phyloP scores from a whole-genome alignment of 1,140 invertebrate genomes.

The Camponotus floridanus region DNA sequence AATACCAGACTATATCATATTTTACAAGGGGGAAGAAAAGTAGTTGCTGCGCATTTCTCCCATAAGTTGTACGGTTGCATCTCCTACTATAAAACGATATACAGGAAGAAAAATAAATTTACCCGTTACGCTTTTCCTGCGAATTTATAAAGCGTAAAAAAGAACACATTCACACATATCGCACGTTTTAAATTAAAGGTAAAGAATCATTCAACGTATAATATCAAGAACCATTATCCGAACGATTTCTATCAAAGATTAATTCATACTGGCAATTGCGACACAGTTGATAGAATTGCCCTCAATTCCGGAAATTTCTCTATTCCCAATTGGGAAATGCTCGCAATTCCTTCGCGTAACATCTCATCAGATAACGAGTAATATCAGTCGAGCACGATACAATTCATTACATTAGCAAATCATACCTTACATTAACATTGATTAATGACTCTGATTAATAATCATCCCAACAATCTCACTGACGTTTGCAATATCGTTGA shows the following conservation, averaged over 20 bases:
- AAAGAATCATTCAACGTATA: background rate
- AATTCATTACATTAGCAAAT: constrained; percentile 44
- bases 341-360: constrained; percentile 51
- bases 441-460: constrained; percentile 34
- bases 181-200: background rate
- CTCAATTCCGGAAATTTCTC: constrained; percentile 58
- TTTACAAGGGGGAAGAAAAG: background rate
- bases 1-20: background rate
- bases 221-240: background rate
- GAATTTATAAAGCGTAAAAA: background rate
- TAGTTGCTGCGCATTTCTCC: background rate
- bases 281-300: constrained; percentile 42
- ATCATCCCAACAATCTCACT: background rate
- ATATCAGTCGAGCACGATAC: constrained; percentile 12
- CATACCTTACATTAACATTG: constrained; percentile 19
- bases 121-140: background rate
- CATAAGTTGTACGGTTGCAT: background rate
- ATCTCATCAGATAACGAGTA: constrained; percentile 42
- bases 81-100: background rate
- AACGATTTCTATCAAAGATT: background rate
- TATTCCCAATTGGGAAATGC: constrained; percentile 52
- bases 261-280: constrained; percentile 39
- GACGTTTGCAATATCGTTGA: background rate
- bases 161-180: background rate
- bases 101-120: background rate